Conservation (phyloP, 2,888 invertebrate genomes). For the Zele albiditarsus region DNA sequence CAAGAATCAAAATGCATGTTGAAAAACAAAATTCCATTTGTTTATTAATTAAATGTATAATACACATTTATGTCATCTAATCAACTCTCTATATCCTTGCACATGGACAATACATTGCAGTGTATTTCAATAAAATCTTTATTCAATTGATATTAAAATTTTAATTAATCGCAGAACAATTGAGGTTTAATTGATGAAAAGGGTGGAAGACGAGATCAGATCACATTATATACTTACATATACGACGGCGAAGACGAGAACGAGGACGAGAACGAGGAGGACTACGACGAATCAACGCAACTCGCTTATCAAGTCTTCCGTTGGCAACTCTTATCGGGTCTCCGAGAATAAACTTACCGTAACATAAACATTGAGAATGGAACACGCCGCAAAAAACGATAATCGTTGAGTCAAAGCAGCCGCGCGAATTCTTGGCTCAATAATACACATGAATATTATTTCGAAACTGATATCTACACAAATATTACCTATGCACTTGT, state of each 20-base stretch:
- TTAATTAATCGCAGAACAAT: background rate
- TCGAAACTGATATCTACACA: background rate
- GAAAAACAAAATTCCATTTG: slow-evolving; percentile 1
- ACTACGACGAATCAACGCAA: slow-evolving; percentile 43
- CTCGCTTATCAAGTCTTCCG: slow-evolving; percentile 55
- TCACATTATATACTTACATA: background rate
- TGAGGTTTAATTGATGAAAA: background rate
- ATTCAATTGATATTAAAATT: background rate
- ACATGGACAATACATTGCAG: background rate
- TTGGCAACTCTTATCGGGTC: slow-evolving; percentile 59
- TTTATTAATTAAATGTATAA: background rate
- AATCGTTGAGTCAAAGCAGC: slow-evolving; percentile 27
- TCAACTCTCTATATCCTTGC: background rate
- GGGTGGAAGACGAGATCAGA: background rate
- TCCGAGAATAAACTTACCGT: slow-evolving; percentile 50
- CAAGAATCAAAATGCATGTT: background rate
- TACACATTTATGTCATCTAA: background rate
- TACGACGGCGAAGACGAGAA: background rate
- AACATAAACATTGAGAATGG: slow-evolving; percentile 37
- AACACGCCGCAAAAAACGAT: slow-evolving; percentile 16
- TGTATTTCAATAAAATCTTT: background rate
- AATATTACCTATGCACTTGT: background rate
- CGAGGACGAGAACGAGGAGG: slow-evolving; percentile 18
- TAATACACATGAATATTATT: background rate
- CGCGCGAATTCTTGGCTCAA: slow-evolving; percentile 13